phyloP scores from a whole-genome alignment of 2,888 invertebrate species.

The Lysandra bellargus region DNA sequence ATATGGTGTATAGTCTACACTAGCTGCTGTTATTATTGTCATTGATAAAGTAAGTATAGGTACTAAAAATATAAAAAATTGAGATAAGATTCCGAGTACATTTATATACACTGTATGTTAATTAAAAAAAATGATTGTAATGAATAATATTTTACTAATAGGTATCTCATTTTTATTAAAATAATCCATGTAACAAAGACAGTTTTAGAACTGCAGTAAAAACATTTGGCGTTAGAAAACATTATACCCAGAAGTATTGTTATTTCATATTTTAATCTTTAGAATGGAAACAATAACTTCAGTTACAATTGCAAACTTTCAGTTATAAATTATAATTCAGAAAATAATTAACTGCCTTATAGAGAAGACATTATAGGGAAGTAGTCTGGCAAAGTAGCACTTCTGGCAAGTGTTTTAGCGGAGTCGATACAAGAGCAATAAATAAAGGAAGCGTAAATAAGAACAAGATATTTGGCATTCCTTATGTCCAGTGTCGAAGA shows the following conservation, averaged over 20 bases:
- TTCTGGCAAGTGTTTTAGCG: slow-evolving; percentile 58
- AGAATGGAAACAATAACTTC: background rate
- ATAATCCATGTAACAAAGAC: too few species aligned
- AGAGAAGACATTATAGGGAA: slow-evolving; percentile 50
- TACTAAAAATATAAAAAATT: too few species aligned
- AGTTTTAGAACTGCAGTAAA: too few species aligned
- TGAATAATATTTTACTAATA: too few species aligned
- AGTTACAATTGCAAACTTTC: background rate
- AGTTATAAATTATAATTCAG: background rate
- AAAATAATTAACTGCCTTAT: slow-evolving; percentile 44
- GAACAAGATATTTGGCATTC: slow-evolving; percentile 75
- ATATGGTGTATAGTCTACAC: background rate
- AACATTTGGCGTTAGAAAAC: background rate
- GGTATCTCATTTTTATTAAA: too few species aligned
- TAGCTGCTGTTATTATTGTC: background rate
- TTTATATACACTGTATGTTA: too few species aligned
- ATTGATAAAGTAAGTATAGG: background rate
- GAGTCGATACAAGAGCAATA: slow-evolving; percentile 70
- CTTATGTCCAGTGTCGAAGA: slow-evolving; percentile 56
- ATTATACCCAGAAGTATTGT: background rate
- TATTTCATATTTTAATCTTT: background rate
- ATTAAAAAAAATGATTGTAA: too few species aligned
- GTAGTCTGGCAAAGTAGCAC: slow-evolving; percentile 57
- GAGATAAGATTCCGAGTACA: too few species aligned
- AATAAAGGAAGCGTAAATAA: slow-evolving; percentile 74